phyloP scores from a whole-genome alignment of 2,888 invertebrate genomes.

The Globia sparganii region DNA sequence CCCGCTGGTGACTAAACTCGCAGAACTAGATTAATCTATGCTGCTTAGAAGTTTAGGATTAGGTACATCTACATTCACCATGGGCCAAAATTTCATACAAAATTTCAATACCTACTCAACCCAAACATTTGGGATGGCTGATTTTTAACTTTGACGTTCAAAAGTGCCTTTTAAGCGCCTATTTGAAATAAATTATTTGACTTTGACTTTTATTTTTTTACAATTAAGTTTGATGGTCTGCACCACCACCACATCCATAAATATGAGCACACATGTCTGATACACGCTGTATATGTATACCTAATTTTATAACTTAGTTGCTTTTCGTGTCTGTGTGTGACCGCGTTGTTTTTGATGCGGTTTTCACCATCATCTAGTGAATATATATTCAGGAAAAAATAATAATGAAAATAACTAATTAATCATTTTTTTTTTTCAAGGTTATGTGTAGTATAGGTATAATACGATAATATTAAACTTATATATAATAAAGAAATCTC shows the following conservation, averaged over 20 bases:
- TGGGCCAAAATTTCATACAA: not conserved
- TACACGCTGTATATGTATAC: not conserved
- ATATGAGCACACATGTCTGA: not conserved
- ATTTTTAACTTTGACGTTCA: no score
- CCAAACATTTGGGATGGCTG: not conserved
- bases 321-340: not conserved
- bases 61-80: not conserved
- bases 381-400: not conserved
- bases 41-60: constrained; percentile 24
- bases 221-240: no score
- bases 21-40: constrained; percentile 57
- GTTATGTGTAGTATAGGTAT: not conserved
- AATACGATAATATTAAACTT: not conserved
- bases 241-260: not conserved
- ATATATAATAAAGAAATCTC: not conserved
- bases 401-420: no score
- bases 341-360: not conserved
- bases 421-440: no score
- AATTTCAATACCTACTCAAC: not conserved
- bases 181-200: no score
- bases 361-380: not conserved
- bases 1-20: constrained; percentile 78
- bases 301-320: not conserved
- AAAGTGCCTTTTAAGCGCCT: no score
- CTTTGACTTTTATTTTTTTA: no score